Evolutionary conservation across 2,888 invertebrate genomes (phyloP).

Genomic region (Eupithecia inturbata): DNA sequence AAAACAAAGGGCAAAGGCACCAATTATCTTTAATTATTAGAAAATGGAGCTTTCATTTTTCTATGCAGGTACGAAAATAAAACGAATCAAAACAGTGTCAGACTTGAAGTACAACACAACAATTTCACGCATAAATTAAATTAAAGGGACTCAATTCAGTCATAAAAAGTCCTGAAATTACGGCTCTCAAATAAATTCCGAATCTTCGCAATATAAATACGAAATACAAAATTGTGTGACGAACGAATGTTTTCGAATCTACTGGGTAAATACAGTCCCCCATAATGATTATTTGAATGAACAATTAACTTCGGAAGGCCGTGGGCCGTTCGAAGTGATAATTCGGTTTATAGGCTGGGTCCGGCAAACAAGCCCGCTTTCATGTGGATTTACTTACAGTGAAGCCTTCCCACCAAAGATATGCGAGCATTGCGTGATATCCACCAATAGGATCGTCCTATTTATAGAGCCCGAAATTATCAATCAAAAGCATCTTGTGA

Average conservation of each 20-base stretch:
- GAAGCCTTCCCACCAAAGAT: background rate
- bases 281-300: slow-evolving; percentile 79
- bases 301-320: slow-evolving; percentile 71
- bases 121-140: slow-evolving; percentile 58
- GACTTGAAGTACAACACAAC: slow-evolving; percentile 63
- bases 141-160: slow-evolving; percentile 66
- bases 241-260: slow-evolving; percentile 68
- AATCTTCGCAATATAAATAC: slow-evolving; percentile 62
- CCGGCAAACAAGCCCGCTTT: slow-evolving; percentile 56
- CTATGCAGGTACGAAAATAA: slow-evolving; percentile 6
- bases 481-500: background rate
- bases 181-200: slow-evolving; percentile 59
- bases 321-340: slow-evolving; percentile 66
- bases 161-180: slow-evolving; percentile 63
- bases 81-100: slow-evolving; percentile 62
- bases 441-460: background rate
- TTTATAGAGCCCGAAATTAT: background rate
- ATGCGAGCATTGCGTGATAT: background rate
- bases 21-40: background rate
- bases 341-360: slow-evolving; percentile 69
- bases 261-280: slow-evolving; percentile 71
- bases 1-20: background rate
- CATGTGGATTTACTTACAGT: slow-evolving; percentile 21
- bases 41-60: background rate
- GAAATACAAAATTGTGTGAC: slow-evolving; percentile 62